A percentile compares a stretch with the other conserved stretches of the same genome.
These are phyloP conservation scores for Poeciliopsis occidentalis DNA, from an alignment of 2,113 vertebrate species.

Conservation along the genomic window DNA sequence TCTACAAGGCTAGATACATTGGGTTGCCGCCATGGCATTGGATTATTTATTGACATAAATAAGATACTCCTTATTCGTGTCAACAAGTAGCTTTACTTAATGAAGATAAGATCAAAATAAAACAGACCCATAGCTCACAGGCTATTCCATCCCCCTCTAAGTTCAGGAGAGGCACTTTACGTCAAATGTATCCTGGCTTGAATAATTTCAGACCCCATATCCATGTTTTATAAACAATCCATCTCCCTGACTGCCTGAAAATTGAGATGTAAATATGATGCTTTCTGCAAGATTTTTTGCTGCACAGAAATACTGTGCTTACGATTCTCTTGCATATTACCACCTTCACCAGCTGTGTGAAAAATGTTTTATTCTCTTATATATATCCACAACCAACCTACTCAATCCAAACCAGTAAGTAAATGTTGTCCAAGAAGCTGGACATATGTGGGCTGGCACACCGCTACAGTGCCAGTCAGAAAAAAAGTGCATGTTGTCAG, in stretches of 20 bases:
- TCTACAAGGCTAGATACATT: too few species aligned
- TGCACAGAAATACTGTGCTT: background rate
- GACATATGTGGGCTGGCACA: background rate
- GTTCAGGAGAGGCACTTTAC: background rate
- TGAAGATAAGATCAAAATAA: too few species aligned
- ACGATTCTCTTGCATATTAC: background rate
- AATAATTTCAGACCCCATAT: background rate
- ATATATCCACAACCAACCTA: background rate
- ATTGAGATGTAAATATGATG: background rate
- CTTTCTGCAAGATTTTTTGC: background rate
- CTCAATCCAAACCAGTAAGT: constrained; percentile 14
- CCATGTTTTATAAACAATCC: background rate
- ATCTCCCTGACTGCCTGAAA: background rate
- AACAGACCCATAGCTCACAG: too few species aligned
- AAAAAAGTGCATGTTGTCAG: constrained; percentile 11
- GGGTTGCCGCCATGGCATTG: too few species aligned
- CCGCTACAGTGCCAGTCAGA: background rate
- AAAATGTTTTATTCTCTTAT: constrained; percentile 9
- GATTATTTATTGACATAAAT: too few species aligned
- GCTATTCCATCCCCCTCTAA: background rate
- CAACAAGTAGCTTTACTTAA: too few species aligned
- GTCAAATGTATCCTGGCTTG: background rate
- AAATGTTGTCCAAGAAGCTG: constrained; percentile 12
- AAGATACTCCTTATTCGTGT: too few species aligned
- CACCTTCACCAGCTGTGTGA: constrained; percentile 9